Percentiles rank a stretch among this genome's conserved stretches.
Conservation (phyloP, 2,797 vertebrate species). For the Melopsittacus undulatus region DNA sequence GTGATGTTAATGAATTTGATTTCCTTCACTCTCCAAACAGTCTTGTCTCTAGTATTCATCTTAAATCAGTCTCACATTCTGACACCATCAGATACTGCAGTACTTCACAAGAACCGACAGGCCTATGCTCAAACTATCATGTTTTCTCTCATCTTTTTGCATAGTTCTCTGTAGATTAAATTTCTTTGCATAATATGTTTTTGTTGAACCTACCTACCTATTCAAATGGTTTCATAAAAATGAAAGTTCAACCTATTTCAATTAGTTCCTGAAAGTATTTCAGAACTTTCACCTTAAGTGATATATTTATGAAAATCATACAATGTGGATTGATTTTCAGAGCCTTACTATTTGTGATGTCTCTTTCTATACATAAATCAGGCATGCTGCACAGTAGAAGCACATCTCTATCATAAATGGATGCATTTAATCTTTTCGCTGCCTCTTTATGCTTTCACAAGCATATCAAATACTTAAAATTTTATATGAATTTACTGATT, state of each 20-base stretch:
- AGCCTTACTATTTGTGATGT: neutral
- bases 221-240: neutral
- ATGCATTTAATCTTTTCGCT: neutral
- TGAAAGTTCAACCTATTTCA: neutral
- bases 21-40: neutral
- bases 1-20: neutral
- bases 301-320: neutral
- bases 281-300: neutral
- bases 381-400: neutral
- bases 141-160: neutral
- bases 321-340: neutral
- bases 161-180: neutral
- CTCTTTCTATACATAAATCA: neutral
- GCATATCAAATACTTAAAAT: neutral
- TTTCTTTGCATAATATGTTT: neutral
- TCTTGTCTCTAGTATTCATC: neutral
- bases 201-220: neutral
- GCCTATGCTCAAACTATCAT: neutral
- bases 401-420: neutral
- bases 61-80: neutral
- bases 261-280: neutral
- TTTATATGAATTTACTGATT: neutral
- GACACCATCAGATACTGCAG: neutral
- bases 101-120: neutral
- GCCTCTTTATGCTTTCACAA: neutral